Evolutionary conservation across 2,888 invertebrate species (phyloP).

Genomic region (Noctua janthina): DNA sequence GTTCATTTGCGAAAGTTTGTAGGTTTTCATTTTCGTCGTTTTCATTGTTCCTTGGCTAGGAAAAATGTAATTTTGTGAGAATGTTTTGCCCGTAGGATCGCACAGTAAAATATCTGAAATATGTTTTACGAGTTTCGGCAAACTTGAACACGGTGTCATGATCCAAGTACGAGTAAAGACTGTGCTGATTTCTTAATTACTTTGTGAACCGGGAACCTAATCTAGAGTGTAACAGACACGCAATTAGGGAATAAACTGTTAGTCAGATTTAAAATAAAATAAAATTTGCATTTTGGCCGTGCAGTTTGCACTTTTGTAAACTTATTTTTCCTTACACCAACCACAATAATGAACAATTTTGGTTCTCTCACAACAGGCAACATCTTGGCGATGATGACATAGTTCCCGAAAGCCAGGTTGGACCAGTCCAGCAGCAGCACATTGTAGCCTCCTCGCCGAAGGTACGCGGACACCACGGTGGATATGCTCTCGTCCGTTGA

Average conservation of each 20-base stretch:
- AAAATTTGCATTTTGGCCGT: neutral
- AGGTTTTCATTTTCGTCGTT: neutral
- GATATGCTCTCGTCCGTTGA: conserved; percentile 76
- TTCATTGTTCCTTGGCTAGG: neutral
- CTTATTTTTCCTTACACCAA: neutral
- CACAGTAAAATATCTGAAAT: neutral
- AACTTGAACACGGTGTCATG: neutral
- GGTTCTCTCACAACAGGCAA: conserved; percentile 65
- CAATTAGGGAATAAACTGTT: neutral
- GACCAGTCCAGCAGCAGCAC: conserved; percentile 85
- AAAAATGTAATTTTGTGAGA: neutral
- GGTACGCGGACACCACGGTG: conserved; percentile 79
- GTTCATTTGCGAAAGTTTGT: neutral
- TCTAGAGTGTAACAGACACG: neutral
- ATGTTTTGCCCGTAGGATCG: neutral
- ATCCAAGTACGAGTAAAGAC: neutral
- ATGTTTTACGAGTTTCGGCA: neutral
- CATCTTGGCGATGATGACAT: conserved; percentile 72
- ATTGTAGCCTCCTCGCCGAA: conserved; percentile 80
- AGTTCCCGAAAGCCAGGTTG: conserved; percentile 81
- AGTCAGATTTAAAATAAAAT: neutral
- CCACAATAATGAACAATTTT: no score
- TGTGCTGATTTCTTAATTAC: neutral
- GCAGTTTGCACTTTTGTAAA: neutral
- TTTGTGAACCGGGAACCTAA: neutral